Evolutionary conservation across 2,888 invertebrate genomes (phyloP), one percentile per base, ranked within the genome.

Genomic region (Eristalis arbustorum): DNA sequence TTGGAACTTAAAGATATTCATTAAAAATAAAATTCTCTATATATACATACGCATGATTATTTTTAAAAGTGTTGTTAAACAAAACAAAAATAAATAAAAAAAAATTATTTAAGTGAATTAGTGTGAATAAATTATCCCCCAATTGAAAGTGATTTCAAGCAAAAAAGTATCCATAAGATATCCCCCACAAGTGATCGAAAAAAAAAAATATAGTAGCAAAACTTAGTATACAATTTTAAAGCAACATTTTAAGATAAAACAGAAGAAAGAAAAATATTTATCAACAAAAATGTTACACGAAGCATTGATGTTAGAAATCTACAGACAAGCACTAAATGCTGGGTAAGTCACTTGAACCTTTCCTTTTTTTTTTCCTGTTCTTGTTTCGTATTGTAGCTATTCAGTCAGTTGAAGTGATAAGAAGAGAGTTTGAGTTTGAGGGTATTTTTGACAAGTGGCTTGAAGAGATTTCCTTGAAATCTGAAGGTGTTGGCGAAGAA

Each of bases 271-370:
- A 25, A 40, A 57, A 56, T 68, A 76, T 64, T 34, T 18, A 74
- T 62, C 42, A 75, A 79, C 62, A 88, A 89, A 88, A 90, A 92
- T 92, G 92, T 90, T 92, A 89, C 92, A 92, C 90, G 92, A 92
- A 90, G 92, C 92, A 81, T 88, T 92, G 89, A 92, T 92, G 92
- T 90, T 92, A 84, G 92, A 92, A 89, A 92, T 92, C 89, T 92
- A 92, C 91, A 91, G 92, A 90, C 92, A 92, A 90, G 92, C 92
- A 89, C 89, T 92, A 40, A 92, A 92, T 89, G 92, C 92, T 89
- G 92, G 92, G 92, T 92, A 90, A 92, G 92, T 89, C 75, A 10
- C 23, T 28, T 34, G n/a, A 64, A 56, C n/a, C 11, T 14, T 14
- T 25, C 1, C 8, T 3, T 31, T 8, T 42, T 61, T 42, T 40